These are phyloP conservation scores for Proteles cristata DNA, from an alignment of 2,113 vertebrate species.

Conservation along the genomic window DNA sequence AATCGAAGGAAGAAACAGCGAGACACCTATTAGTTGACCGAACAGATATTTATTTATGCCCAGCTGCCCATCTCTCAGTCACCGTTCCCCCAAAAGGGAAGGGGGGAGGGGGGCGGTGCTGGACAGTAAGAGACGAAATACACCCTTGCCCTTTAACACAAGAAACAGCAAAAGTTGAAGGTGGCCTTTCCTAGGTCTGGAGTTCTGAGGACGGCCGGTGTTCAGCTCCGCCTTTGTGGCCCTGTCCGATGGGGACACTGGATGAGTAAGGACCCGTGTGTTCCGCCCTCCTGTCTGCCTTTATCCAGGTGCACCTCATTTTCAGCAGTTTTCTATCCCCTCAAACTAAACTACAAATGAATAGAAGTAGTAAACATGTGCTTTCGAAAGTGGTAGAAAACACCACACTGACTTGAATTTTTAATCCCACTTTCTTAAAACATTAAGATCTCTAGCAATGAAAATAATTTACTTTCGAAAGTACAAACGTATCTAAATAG, in stretches of 20 bases:
- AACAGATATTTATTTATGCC: slow-evolving; percentile 59
- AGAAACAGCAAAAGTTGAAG: neutral
- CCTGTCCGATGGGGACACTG: neutral
- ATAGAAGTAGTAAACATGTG: neutral
- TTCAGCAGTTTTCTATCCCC: neutral
- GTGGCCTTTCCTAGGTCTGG: neutral
- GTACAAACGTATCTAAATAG: neutral
- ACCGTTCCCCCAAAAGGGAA: too few relatives aligned
- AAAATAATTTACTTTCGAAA: slow-evolving; percentile 17
- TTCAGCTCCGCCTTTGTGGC: neutral
- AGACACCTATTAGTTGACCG: neutral
- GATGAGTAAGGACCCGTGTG: neutral
- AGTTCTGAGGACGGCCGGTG: neutral
- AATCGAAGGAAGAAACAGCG: neutral
- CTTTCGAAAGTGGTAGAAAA: slow-evolving; percentile 37
- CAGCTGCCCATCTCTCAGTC: neutral
- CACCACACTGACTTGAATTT: neutral
- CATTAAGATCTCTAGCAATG: neutral
- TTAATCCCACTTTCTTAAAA: neutral
- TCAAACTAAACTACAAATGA: neutral
- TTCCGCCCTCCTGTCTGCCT: neutral
- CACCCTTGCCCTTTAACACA: neutral
- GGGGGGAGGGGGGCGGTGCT: too few relatives aligned
- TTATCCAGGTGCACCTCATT: neutral
- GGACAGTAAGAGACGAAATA: neutral